Conservation (phyloP, 2,113 vertebrate genomes). For the Dipodomys ordii region DNA sequence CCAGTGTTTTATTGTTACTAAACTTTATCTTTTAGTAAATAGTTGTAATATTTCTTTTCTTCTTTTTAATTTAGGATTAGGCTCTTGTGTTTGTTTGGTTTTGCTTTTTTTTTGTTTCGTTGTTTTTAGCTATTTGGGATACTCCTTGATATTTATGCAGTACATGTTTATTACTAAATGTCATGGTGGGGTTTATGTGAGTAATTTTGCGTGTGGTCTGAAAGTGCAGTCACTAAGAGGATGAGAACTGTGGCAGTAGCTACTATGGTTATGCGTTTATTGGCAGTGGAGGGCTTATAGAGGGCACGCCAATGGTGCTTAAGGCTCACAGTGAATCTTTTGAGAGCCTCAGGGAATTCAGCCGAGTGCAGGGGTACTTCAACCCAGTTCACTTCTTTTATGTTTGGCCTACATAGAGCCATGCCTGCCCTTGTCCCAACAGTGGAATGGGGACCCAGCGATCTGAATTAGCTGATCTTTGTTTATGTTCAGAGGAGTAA, state of each 20-base stretch:
- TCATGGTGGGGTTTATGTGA: conserved; percentile 81
- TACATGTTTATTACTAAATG: conserved; percentile 78
- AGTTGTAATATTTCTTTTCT: conserved; percentile 71
- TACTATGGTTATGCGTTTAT: background rate
- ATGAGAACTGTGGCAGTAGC: conserved; percentile 41
- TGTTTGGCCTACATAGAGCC: conserved; percentile 57
- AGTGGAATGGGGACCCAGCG: conserved; percentile 19
- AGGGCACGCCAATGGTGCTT: conserved; percentile 66
- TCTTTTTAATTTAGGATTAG: conserved; percentile 77
- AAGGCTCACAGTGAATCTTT: conserved; percentile 74
- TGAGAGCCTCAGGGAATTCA: conserved; percentile 76
- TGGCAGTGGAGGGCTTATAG: conserved; percentile 38
- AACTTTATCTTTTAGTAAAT: conserved; percentile 77
- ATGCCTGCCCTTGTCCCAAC: conserved; percentile 12
- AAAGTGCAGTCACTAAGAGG: conserved; percentile 63
- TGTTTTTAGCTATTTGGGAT: conserved; percentile 71
- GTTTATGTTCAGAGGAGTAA: conserved; percentile 73
- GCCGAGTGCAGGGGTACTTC: conserved; percentile 61
- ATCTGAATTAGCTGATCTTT: conserved; percentile 63
- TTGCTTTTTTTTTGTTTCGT: background rate
- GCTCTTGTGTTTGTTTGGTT: conserved; percentile 65
- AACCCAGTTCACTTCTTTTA: conserved; percentile 59
- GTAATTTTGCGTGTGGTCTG: conserved; percentile 80
- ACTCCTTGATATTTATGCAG: conserved; percentile 84
- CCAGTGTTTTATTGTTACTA: conserved; percentile 77